These are phyloP conservation scores for Epinephelus moara DNA, from an alignment of 2,113 vertebrate genomes.

Conservation along the genomic window DNA sequence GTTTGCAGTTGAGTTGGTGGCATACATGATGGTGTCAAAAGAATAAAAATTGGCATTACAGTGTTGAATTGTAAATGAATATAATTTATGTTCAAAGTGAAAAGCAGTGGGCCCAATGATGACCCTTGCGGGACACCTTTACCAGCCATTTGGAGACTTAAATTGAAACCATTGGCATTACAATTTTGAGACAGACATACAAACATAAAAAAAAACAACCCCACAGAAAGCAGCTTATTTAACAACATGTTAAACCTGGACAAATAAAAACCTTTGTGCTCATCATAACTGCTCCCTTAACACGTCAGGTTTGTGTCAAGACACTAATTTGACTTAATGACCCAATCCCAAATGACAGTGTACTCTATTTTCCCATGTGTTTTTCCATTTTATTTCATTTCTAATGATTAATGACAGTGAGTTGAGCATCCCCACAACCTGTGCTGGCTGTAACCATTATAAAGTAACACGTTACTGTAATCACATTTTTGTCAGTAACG, in stretches of 20 bases:
- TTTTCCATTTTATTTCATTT: not conserved
- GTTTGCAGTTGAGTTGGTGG: too few species aligned
- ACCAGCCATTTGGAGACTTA: not conserved
- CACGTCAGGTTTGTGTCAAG: not conserved
- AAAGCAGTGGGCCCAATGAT: not conserved
- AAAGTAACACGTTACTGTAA: too few species aligned
- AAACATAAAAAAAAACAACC: too few species aligned
- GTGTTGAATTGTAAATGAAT: too few species aligned
- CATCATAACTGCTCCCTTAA: not conserved
- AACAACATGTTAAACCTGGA: too few species aligned
- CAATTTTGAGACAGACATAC: not conserved
- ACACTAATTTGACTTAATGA: not conserved
- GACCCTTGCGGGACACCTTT: not conserved
- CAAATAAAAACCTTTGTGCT: too few species aligned
- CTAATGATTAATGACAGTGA: too few species aligned
- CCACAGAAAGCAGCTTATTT: not conserved
- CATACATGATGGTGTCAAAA: not conserved
- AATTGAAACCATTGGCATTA: not conserved
- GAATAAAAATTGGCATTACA: not conserved
- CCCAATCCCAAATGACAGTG: not conserved
- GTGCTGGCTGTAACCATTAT: too few species aligned
- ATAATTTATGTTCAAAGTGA: not conserved
- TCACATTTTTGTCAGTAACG: too few species aligned
- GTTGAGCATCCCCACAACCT: too few species aligned
- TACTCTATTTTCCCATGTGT: not conserved